These are phyloP conservation scores for Drosophila rubida DNA, from an alignment of 2,888 invertebrate genomes.

Conservation along the genomic window DNA sequence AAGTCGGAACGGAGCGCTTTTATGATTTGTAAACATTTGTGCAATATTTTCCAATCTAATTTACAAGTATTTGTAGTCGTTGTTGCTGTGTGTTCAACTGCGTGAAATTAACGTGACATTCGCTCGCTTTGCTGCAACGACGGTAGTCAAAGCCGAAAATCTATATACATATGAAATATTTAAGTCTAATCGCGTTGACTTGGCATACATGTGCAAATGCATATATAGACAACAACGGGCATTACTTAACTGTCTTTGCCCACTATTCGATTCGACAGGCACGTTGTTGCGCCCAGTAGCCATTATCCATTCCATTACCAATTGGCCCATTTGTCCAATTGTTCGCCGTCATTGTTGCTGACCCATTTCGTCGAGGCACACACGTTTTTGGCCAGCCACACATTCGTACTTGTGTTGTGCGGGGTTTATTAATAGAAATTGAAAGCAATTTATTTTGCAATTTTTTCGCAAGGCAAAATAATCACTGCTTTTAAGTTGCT, in stretches of 20 bases:
- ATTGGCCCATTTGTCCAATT: constrained; percentile 2
- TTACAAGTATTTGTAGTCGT: constrained; percentile 44
- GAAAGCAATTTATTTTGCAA: not conserved
- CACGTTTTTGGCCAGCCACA: not conserved
- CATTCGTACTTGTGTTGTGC: not conserved
- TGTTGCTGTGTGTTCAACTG: constrained; percentile 16
- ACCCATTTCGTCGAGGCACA: constrained; percentile 14
- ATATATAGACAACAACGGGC: constrained; percentile 14
- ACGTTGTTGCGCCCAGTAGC: constrained; percentile 19
- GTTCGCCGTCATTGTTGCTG: not conserved
- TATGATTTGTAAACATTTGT: constrained; percentile 65
- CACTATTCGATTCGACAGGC: not conserved
- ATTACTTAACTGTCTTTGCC: constrained; percentile 29
- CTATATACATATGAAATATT: constrained; percentile 13
- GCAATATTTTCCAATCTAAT: constrained; percentile 70
- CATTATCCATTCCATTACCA: constrained; percentile 3
- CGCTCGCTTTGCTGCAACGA: constrained; percentile 32
- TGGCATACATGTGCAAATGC: not conserved
- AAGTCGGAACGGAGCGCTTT: constrained; percentile 41
- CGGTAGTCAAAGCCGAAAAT: constrained; percentile 20
- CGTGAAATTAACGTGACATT: constrained; percentile 68
- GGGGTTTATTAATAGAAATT: not conserved
- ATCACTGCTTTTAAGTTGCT: not conserved
- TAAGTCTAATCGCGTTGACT: not conserved
- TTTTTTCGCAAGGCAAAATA: not conserved